Evolutionary conservation across 2,797 vertebrate species (phyloP).

Genomic region (Neomorphus geoffroyi): DNA sequence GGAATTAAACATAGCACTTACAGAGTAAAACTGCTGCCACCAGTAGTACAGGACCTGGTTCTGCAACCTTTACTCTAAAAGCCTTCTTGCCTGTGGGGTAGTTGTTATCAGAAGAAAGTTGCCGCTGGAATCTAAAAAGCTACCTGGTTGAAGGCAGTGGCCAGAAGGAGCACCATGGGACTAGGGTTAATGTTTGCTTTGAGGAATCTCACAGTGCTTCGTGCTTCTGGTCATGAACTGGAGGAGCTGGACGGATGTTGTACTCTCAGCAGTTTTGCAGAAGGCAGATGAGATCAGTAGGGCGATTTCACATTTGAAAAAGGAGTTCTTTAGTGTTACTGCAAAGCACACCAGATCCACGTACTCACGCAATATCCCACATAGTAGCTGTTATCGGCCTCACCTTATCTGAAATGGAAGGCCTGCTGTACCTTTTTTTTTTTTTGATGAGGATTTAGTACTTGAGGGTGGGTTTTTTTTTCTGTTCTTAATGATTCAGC

Average conservation of each 20-base stretch:
- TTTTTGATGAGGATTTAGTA: not conserved
- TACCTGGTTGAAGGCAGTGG: not conserved
- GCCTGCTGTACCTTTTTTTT: not conserved
- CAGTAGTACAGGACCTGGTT: not conserved
- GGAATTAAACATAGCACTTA: not conserved
- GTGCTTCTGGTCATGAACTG: not conserved
- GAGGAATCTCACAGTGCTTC: not conserved
- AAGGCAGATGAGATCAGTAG: conserved; percentile 3
- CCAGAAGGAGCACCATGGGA: not conserved
- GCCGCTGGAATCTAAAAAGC: not conserved
- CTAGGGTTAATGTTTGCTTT: not conserved
- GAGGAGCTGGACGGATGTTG: not conserved
- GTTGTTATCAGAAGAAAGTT: not conserved
- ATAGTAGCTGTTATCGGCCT: not conserved
- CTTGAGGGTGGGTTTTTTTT: not conserved
- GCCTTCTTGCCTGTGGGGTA: not conserved
- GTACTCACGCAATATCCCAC: not conserved
- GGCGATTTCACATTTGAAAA: not conserved
- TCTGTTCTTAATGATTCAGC: not conserved
- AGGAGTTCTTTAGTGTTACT: not conserved
- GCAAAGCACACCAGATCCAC: not conserved
- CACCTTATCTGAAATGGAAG: not conserved
- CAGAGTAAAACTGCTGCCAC: not conserved
- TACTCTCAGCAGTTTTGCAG: not conserved
- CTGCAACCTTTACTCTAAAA: not conserved